Evolutionary conservation across 2,113 vertebrate genomes (phyloP).

Genomic region (Eretmochelys imbricata): DNA sequence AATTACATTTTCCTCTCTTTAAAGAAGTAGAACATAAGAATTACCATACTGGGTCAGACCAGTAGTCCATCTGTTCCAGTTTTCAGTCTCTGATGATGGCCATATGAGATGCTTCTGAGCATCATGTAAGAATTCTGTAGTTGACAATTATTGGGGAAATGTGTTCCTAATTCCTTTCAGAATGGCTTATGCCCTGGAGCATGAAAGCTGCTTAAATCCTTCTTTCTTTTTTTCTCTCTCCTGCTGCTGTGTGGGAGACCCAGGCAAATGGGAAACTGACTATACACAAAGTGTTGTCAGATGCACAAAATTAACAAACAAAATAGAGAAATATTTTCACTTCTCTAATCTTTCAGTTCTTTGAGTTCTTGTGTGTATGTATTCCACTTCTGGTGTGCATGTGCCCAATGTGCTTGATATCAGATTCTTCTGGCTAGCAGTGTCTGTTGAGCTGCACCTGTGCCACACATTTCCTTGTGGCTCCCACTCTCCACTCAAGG

Average conservation of each 20-base stretch:
- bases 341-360: not conserved
- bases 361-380: not conserved
- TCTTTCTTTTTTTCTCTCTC: not conserved
- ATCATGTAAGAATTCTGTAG: not conserved
- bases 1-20: conserved; percentile 46
- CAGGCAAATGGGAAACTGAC: not conserved
- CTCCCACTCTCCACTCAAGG: not conserved
- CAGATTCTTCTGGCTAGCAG: not conserved
- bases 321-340: not conserved
- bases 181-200: not conserved
- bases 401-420: not conserved
- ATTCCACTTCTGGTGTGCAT: not conserved
- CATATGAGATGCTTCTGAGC: not conserved
- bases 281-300: not conserved
- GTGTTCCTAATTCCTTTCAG: not conserved
- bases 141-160: not conserved
- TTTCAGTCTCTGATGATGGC: not conserved
- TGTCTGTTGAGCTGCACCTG: not conserved
- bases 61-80: conserved; percentile 1
- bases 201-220: not conserved
- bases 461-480: not conserved
- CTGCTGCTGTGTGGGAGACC: not conserved
- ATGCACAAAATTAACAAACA: not conserved
- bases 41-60: conserved; percentile 24
- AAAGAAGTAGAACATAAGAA: conserved; percentile 20